Conservation (phyloP, 2,797 vertebrate genomes). For the Argya squamiceps region DNA sequence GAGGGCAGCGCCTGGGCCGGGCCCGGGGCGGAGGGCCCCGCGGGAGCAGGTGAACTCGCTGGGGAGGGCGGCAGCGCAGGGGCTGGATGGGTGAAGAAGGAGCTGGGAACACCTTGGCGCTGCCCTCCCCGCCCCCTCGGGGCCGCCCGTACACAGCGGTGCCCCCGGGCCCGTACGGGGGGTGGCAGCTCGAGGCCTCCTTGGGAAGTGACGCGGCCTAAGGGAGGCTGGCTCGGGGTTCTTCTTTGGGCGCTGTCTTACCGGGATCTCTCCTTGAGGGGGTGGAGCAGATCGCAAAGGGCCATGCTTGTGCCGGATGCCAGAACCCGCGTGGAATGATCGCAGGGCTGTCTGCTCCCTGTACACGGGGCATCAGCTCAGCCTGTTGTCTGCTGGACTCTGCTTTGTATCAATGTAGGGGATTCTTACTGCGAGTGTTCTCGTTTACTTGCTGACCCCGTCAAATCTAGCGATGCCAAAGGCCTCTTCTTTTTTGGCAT, state of each 20-base stretch:
- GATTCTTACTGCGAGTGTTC: not conserved
- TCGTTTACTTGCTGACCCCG: not conserved
- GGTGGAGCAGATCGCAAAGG: not conserved
- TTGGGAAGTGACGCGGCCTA: not conserved
- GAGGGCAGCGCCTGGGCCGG: not conserved
- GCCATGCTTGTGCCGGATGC: not conserved
- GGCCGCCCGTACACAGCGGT: fast-evolving
- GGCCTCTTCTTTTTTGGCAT: too few species aligned
- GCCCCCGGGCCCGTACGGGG: fast-evolving
- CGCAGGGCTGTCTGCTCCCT: not conserved
- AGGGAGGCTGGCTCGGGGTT: fast-evolving
- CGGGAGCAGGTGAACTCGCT: fast-evolving
- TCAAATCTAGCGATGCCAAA: not conserved
- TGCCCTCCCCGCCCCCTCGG: fast-evolving
- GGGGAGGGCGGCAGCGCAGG: not conserved
- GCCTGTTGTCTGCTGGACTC: fast-evolving
- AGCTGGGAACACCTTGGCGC: fast-evolving
- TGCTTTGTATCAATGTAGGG: fast-evolving
- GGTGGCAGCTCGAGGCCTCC: fast-evolving
- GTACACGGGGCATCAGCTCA: fast-evolving
- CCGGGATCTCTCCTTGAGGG: too few species aligned
- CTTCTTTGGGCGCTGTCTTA: fast-evolving
- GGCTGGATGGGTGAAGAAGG: fast-evolving
- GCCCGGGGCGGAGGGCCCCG: fast-evolving
- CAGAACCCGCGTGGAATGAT: not conserved